Evolutionary conservation across 1,140 invertebrate genomes (phyloP), one percentile per base, ranked within the genome.

Genomic region (Magallana ariakensis): DNA sequence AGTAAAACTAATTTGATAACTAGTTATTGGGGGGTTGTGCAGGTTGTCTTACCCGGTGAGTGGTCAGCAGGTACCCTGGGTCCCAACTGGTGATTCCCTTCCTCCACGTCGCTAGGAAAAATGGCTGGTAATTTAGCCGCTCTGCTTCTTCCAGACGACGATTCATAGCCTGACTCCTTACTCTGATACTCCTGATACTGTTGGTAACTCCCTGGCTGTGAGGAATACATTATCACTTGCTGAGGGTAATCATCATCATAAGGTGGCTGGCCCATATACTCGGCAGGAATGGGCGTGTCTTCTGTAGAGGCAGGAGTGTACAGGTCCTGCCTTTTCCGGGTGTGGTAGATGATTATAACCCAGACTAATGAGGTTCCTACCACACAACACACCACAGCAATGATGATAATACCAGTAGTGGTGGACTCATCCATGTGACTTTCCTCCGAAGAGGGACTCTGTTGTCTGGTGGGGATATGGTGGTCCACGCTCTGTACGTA

Each of bases 301-400:
- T 94, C 93, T 57, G 93, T 93, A 6, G 93, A 93, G 0, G 93
- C 93, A 15, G 93, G 90, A 83, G 92, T 93, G 89, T 94, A 94
- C 75, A 93, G 89, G 85, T 94, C 93, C 80, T 93, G 92, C 33
- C 92, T 89, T 86, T 94, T 94, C 57, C 94, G 95, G 1, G 97
- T 97, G 91, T 98, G 97, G 93, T 98, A 98, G 91, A 98, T 98
- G 86, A 98, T 97, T 8, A 98, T 96, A 13, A 98, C 97, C 98
- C 98, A 99, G 53, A 98, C 96, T 13, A 98, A 96, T 0, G 98
- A 98, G 5, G 97, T 98, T 6, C 96, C 96, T 19, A 99, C 97
- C 56, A 98, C 97, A 93, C 98, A 98, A 94, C 97, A 97, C 46
- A 98, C 97, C 0, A 98, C 97, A 3, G 97, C 97, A 85, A 98